A percentile compares a stretch with the other conserved stretches of the same genome.
Evolutionary conservation across 1,140 invertebrate species (phyloP).

Genomic region (Panagrolaimus sp.): DNA sequence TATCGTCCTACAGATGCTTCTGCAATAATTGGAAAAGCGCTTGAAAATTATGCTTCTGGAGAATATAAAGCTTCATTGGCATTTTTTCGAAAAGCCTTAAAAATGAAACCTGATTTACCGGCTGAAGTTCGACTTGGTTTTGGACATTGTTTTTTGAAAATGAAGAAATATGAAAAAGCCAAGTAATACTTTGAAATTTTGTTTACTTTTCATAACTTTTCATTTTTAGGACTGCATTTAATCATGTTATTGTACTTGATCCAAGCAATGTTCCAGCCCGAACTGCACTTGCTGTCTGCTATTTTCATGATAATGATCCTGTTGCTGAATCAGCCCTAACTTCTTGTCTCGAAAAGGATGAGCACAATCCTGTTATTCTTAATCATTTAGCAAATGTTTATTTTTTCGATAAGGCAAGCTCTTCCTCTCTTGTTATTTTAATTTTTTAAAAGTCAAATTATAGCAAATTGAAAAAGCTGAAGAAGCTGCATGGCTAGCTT

Average conservation of each 20-base stretch:
- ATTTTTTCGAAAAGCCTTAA: not conserved
- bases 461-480: conserved; percentile 12
- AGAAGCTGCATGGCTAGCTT: not conserved
- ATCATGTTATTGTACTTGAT: not conserved
- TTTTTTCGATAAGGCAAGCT: not conserved
- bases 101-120: not conserved
- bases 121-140: conserved; percentile 6
- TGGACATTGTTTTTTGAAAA: conserved; percentile 2
- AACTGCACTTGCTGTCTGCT: not conserved
- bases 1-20: not conserved
- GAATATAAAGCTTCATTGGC: not conserved
- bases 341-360: not conserved
- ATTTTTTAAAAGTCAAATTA: not conserved
- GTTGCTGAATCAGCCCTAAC: not conserved
- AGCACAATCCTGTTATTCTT: not conserved
- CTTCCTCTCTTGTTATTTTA: not conserved
- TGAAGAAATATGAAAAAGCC: conserved; percentile 5
- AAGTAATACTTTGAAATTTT: not conserved
- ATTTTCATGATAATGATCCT: not conserved
- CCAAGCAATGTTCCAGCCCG: not conserved
- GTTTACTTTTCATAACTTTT: too few relatives aligned
- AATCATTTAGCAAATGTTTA: not conserved
- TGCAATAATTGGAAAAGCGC: not conserved
- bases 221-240: not conserved
- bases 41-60: not conserved